Evolutionary conservation across 2,113 vertebrate genomes (phyloP).

Genomic region (Pluvialis apricaria): DNA sequence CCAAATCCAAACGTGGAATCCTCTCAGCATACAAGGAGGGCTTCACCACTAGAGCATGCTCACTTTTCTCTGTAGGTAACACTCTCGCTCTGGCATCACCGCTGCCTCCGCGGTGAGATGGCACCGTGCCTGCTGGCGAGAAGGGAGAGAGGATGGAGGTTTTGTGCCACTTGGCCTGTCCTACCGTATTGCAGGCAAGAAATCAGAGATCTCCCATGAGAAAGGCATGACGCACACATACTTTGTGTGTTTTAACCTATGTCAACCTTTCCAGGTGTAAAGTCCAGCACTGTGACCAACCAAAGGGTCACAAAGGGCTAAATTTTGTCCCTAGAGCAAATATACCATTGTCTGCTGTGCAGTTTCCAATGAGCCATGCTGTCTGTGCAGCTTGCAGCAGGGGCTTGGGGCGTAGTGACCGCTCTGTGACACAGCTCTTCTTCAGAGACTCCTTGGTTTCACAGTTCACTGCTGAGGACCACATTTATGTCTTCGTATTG

Average conservation of each 20-base stretch:
- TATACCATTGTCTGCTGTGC: background rate
- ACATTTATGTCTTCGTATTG: rapidly evolving
- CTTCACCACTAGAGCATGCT: rapidly evolving
- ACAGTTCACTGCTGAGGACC: background rate
- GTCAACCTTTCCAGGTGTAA: background rate
- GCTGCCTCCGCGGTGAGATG: background rate
- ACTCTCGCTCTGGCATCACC: background rate
- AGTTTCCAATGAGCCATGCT: background rate
- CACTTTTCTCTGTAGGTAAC: background rate
- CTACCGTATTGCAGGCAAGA: background rate
- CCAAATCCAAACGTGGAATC: background rate
- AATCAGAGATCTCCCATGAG: background rate
- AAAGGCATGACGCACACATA: background rate
- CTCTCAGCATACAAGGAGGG: rapidly evolving
- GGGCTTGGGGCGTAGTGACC: rapidly evolving
- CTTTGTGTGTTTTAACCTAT: background rate
- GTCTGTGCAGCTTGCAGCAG: background rate
- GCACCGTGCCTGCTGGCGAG: background rate
- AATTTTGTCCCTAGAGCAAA: background rate
- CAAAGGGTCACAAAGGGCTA: background rate
- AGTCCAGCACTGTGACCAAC: background rate
- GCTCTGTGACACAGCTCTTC: background rate
- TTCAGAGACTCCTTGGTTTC: background rate
- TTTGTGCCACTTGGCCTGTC: background rate
- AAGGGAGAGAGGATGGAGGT: rapidly evolving